Evolutionary conservation across 2,888 invertebrate genomes (phyloP), one percentile per base, ranked within the genome.

Genomic region (Pyrgus malvae): DNA sequence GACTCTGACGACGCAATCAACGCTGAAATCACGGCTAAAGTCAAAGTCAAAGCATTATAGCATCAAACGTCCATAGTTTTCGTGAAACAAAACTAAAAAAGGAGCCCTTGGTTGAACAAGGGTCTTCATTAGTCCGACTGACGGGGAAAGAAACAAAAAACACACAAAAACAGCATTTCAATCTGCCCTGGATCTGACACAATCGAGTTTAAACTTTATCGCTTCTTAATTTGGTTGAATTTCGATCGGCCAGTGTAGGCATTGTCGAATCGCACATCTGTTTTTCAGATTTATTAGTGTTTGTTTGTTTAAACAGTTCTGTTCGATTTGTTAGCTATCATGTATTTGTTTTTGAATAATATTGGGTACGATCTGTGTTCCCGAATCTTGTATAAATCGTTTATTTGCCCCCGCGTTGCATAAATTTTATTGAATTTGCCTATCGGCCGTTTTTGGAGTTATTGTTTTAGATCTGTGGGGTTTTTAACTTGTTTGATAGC

Each of bases 41-140:
- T 31, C 53, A 45, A 53, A 45, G 45, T 27, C 46, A 40, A 38
- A 41, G 38, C 53, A 29, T 38, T 38, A 45, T 40, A 46, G 31
- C 46, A 54, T 40, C 46, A 40, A 40, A 31, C 40, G 54, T 21
- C 54, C 40, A 53, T 54, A 46, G 46, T 54, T 54, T 53, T 40
- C 45, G 21, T 21, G 23, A 40, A 54, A 46, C 40, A 48, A 29
- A 46, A 38, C 44, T 17, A 41, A 50, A 42, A 50, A 51, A 38
- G 33, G 38, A n/a, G 40, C 40, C 29, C 38, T 40, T 46, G 46
- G 40, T 25, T 40, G 54, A 54, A 46, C 54, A 54, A 54, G 54
- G 54, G 45, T 54, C 54, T 54, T 54, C 54, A 54, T 54, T 54
- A 54, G 54, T 54, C 46, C 40, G 38, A 38, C 46, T 54, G 54